Conservation (phyloP, 2,797 vertebrate species). For the Sorex maritimensis region DNA sequence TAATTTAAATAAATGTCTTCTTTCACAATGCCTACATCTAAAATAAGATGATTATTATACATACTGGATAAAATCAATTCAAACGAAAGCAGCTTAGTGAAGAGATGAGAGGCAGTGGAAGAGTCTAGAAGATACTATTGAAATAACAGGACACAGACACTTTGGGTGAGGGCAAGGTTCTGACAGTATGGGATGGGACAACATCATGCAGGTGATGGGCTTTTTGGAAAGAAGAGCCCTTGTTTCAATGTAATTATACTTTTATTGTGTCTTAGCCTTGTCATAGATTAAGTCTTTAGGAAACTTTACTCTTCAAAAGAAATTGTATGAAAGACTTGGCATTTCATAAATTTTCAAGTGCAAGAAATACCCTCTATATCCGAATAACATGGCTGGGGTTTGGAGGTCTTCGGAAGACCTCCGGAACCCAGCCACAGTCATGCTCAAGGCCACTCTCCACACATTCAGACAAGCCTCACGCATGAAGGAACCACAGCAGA, state of each 20-base stretch:
- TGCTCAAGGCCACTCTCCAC: too few species aligned
- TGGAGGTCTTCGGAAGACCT: too few species aligned
- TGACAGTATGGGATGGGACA: not conserved
- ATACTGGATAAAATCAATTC: not conserved
- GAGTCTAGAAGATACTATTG: not conserved
- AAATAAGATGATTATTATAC: not conserved
- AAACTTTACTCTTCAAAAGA: not conserved
- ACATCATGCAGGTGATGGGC: accelerated
- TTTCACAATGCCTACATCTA: conserved; percentile 15
- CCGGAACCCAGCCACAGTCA: too few species aligned
- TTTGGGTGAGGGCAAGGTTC: not conserved
- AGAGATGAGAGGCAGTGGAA: not conserved
- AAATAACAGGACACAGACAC: not conserved
- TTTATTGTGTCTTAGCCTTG: not conserved
- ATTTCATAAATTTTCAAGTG: not conserved
- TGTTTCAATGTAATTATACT: not conserved
- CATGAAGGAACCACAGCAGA: too few species aligned
- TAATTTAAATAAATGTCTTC: conserved; percentile 1
- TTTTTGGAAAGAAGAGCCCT: not conserved
- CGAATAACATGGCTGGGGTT: not conserved
- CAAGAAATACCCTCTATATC: not conserved
- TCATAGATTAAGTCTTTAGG: not conserved
- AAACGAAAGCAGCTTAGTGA: not conserved
- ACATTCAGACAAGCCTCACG: too few species aligned
- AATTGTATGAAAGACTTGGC: not conserved